Base-by-base conservation (phyloP, 1,140 invertebrate species). In the Penaeus vannamei region DNA sequence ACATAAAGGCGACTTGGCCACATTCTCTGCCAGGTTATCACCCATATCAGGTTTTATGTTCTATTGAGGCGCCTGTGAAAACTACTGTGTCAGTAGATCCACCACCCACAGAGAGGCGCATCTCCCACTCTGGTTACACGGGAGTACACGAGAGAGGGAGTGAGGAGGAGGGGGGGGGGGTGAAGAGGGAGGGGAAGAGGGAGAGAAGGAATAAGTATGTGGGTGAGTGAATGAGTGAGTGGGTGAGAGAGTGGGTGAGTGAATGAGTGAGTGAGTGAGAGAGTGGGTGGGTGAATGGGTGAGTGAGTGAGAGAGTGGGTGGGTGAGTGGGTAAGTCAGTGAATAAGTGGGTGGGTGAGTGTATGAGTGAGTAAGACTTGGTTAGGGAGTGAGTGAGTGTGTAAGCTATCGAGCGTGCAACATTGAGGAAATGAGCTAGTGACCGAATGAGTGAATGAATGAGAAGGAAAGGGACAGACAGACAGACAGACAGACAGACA, bases 51-150 rank as follows among this genome's bases (percentile, higher is more conserved):
- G 72, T 76, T 76, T 76, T 76, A 76, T 29, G 72, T 76, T 76
- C 72, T 36, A 29, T 76, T 76, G 72, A 76, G 72, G 29, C 42
- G 72, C 29, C 72, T 36, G 72, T 76, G 72, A 76, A 76, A 76
- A 76, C 72, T 76, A 76, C 72, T 76, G 72, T 76, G 72, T 76
- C 72, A 76, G 72, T 76, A 76, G 72, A 76, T 76, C 26, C 72
- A 76, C 72, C 72, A 76, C 72, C 72, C 72, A 76, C 72, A n/a
- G 72, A 17, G 72, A 76, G 72, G 72, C 42, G 42, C 42, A 76
- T 76, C 42, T 36, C 42, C 72, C 29, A 29, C 72, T 36, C 29
- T 32, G 72, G 42, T 76, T 76, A 76, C 72, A 29, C 26, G 17
- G 72, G 72, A 76, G 72, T 29, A 76, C 72, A 76, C 2, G 53